Percentiles rank a stretch among this genome's conserved stretches.
phyloP scores from a whole-genome alignment of 2,797 vertebrate species.

The Furcifer pardalis region DNA sequence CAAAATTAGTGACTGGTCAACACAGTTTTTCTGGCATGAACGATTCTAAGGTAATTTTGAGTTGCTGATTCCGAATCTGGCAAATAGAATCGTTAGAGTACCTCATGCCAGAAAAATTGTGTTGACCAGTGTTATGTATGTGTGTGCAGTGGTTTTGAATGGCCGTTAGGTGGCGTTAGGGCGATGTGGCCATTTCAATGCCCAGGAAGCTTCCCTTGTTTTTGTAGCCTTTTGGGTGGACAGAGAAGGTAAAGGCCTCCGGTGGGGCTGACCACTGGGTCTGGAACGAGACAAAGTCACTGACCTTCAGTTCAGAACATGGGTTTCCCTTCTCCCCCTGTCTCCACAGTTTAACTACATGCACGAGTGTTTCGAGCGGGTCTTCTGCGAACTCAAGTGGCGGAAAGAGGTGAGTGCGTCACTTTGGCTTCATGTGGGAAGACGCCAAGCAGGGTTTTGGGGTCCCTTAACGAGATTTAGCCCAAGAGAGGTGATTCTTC shows the following conservation, averaged over 20 bases:
- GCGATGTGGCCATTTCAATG: accelerated
- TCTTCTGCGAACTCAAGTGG: constrained; percentile 98
- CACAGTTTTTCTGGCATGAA: too few relatives aligned
- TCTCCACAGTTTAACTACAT: constrained; percentile 94
- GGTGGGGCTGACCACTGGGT: not conserved
- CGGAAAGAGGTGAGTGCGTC: constrained; percentile 89
- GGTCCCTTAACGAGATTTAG: too few relatives aligned
- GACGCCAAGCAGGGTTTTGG: too few relatives aligned
- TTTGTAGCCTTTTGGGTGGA: too few relatives aligned
- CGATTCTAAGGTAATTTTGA: too few relatives aligned
- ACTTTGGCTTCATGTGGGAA: not conserved
- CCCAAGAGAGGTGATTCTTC: not conserved
- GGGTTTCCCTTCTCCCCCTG: not conserved
- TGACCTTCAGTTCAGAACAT: not conserved
- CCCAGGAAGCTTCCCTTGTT: not conserved
- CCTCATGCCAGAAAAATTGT: too few relatives aligned
- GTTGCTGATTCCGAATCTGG: too few relatives aligned
- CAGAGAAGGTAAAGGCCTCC: too few relatives aligned
- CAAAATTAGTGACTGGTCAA: too few relatives aligned
- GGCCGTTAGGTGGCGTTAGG: not conserved
- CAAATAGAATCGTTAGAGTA: too few relatives aligned
- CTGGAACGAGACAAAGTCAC: not conserved
- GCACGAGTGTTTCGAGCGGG: constrained; percentile 97
- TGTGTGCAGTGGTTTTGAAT: not conserved
- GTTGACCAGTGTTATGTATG: too few relatives aligned